Evolutionary conservation across 1,140 invertebrate genomes (phyloP), one percentile per base, ranked within the genome.

Genomic region (Drosophila trapezifrons): DNA sequence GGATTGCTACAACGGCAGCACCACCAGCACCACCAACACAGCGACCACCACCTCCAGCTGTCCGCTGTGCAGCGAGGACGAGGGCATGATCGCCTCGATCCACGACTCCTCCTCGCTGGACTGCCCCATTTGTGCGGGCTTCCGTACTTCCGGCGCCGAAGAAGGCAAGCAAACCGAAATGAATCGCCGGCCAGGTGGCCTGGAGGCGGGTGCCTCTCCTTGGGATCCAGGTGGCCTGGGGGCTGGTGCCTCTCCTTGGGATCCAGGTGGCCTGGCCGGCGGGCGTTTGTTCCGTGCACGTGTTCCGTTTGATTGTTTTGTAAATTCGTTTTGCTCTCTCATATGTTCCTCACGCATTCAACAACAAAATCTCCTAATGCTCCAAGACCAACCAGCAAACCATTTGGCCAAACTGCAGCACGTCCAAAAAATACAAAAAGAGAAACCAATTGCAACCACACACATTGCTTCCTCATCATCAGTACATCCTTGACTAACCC

Each of bases 301-400:
- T 90, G 81, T 84, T 86, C 49, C 76, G 72, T 86, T 87, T 90
- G 72, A 86, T 87, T 85, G 87, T 91, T 91, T 91, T 91, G 84
- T 91, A 89, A 78, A 87, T 89, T 90, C 89, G 87, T 91, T 92
- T 91, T 93, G 93, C 93, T 93, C 93, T 93, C 90, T 93, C 92
- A 86, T 6, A 37, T 92, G 92, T 93, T 93, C 45, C 37, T 43
- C 49, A 71, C 37, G 47, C 29, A 20, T 35, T 25, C 32, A 58
- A 47, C 29, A 13, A 51, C 27, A n/a, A 51, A 37, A 54, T 37
- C 2, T 55, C 45, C 55, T 72, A 40, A 69, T 67, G 59, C 37
- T 69, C 63, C 59, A 17, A 9, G 43, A 46, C 42, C 38, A 55
- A 67, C 22, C 22, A 47, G 59, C 59, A 66, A 65, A 66, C 32